Evolutionary conservation across 2,113 vertebrate species (phyloP).

Genomic region (Tilapia sparmanii): DNA sequence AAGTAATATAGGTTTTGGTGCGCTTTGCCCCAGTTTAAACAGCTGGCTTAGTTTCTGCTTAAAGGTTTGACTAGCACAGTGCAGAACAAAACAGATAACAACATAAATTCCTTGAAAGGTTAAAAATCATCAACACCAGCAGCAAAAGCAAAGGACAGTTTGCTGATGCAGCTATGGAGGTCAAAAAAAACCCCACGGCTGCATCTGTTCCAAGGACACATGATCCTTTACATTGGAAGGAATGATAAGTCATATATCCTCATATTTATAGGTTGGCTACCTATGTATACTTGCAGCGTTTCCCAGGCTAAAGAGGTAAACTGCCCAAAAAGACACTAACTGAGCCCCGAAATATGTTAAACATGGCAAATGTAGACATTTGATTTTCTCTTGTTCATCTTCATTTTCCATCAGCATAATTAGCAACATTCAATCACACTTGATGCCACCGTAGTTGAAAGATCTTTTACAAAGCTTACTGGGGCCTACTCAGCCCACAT

Average conservation of each 20-base stretch:
- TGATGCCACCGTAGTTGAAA: background rate
- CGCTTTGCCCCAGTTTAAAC: background rate
- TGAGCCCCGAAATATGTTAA: background rate
- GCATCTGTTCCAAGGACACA: background rate
- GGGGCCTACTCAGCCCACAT: background rate
- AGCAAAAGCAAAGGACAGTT: background rate
- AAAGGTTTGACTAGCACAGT: background rate
- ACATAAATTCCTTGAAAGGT: background rate
- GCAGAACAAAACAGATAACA: background rate
- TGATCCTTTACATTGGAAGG: background rate
- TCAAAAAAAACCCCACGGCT: background rate
- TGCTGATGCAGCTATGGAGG: background rate
- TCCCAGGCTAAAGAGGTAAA: background rate
- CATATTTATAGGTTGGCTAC: background rate
- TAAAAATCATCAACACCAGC: background rate
- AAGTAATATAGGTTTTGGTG: background rate
- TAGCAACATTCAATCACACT: background rate
- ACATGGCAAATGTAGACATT: background rate
- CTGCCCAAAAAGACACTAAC: background rate
- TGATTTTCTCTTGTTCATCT: background rate
- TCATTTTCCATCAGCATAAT: background rate
- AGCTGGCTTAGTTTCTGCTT: background rate
- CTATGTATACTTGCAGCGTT: background rate
- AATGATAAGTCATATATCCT: background rate
- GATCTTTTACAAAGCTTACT: background rate